Percentiles rank a stretch among this genome's conserved stretches.
These are phyloP conservation scores for Rhincodon typus DNA, from an alignment of 2,797 vertebrate species.

Conservation along the genomic window DNA sequence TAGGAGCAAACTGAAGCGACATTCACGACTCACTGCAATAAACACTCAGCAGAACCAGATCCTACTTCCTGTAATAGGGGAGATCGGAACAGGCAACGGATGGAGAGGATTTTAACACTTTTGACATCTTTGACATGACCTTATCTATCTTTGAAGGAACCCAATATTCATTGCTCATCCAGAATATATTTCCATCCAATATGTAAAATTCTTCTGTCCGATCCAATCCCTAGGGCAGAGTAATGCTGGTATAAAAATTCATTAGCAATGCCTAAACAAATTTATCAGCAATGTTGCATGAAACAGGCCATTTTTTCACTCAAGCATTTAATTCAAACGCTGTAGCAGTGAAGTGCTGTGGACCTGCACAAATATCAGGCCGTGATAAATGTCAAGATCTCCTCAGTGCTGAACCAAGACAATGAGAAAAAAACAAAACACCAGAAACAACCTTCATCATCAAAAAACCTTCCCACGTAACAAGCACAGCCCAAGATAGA, in stretches of 20 bases:
- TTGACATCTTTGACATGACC: neutral
- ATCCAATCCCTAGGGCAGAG: neutral
- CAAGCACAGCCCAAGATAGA: neutral
- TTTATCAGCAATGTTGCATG: neutral
- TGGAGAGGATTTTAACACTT: neutral
- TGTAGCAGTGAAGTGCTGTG: neutral
- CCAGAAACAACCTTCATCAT: neutral
- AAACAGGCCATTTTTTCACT: neutral
- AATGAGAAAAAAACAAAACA: neutral
- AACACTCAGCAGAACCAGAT: neutral
- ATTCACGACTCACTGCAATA: neutral
- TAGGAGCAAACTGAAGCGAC: no score
- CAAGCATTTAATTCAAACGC: neutral
- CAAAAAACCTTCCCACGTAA: constrained; percentile 19
- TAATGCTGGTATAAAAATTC: neutral
- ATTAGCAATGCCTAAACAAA: neutral
- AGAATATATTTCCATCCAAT: neutral
- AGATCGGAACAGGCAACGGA: neutral
- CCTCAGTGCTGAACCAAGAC: neutral
- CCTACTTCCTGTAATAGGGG: neutral
- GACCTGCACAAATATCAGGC: neutral
- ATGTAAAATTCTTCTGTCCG: neutral
- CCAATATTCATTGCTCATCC: neutral
- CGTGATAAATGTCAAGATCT: neutral
- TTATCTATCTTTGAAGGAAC: neutral